Percentiles rank a stretch among this genome's conserved stretches.
Conservation (phyloP, 92 coral and sea anemone genomes). For the Pocillopora grandis region DNA sequence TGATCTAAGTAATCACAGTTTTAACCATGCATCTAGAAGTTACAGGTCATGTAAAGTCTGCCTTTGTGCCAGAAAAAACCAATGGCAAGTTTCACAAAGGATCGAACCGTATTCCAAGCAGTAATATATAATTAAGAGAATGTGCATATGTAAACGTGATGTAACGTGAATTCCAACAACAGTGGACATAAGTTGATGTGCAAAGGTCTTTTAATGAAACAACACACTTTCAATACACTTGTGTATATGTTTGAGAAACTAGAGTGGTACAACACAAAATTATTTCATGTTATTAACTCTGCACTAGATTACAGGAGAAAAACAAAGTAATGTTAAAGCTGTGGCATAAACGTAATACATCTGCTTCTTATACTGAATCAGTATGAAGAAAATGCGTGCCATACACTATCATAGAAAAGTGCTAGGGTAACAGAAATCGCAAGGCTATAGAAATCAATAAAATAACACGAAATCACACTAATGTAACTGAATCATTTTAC, state of each 20-base stretch:
- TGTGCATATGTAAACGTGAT: neutral
- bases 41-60: neutral
- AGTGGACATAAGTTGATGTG: neutral
- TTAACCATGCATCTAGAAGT: neutral
- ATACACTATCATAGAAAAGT: neutral
- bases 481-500: no score
- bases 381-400: neutral
- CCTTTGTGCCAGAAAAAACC: neutral
- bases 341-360: neutral
- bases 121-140: neutral
- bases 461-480: no score
- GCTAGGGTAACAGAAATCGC: neutral
- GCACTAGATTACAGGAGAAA: neutral
- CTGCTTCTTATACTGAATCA: neutral
- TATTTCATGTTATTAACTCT: neutral
- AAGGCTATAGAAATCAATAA: no score
- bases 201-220: slow-evolving; percentile 5
- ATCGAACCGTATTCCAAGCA: neutral
- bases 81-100: neutral
- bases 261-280: slow-evolving; percentile 4
- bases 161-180: neutral
- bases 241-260: neutral
- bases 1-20: neutral
- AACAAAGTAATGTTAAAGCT: neutral
- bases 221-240: neutral